phyloP scores from a whole-genome alignment of 2,888 invertebrate species.

The Cephus runcator region DNA sequence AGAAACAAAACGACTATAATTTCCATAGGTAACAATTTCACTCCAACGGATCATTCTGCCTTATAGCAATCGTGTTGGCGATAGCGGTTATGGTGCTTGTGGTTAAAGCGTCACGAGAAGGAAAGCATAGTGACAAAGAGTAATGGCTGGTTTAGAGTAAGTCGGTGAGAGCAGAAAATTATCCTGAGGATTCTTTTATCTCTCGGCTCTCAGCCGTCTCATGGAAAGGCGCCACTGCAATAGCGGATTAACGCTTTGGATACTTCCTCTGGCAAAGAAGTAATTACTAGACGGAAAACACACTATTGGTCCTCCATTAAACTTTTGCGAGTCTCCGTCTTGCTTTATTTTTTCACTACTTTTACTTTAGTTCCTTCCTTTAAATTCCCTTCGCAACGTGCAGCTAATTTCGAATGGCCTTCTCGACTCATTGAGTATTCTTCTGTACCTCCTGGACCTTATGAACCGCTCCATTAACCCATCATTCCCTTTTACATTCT shows the following conservation, averaged over 20 bases:
- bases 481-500: background rate
- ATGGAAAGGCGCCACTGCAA: background rate
- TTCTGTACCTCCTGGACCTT: background rate
- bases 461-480: background rate
- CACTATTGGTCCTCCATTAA: background rate
- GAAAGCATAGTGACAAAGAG: constrained; percentile 30
- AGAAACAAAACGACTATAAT: background rate
- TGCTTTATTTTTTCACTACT: constrained; percentile 7
- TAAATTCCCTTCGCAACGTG: background rate
- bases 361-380: constrained; percentile 9
- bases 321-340: constrained; percentile 2
- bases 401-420: background rate
- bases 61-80: background rate
- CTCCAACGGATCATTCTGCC: background rate
- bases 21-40: background rate
- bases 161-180: constrained; percentile 14
- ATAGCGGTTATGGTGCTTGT: background rate
- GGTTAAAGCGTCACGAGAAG: constrained; percentile 1
- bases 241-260: background rate
- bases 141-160: constrained; percentile 25
- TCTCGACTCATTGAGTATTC: background rate
- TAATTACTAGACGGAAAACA: background rate
- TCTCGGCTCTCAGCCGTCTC: background rate
- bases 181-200: background rate
- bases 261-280: background rate